A percentile compares a stretch with the other conserved stretches of the same genome.
These are phyloP conservation scores for Xestobium rufovillosum DNA, from an alignment of 2,888 invertebrate genomes.

Conservation along the genomic window DNA sequence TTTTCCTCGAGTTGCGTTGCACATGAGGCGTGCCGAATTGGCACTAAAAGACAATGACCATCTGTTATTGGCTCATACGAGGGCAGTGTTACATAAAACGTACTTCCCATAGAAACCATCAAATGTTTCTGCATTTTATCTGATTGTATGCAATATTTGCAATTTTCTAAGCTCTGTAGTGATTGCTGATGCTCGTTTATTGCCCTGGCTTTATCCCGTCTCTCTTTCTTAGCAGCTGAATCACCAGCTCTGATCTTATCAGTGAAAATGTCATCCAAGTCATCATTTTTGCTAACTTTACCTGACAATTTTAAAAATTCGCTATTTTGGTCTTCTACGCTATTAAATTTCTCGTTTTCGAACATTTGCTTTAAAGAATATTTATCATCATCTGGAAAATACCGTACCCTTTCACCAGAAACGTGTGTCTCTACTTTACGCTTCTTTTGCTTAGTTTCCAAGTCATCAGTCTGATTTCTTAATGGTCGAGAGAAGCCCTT, in stretches of 20 bases:
- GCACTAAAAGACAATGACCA: constrained; percentile 81
- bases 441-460: constrained; percentile 43
- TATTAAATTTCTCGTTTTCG: constrained; percentile 71
- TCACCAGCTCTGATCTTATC: constrained; percentile 65
- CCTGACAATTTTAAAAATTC: constrained; percentile 70
- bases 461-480: constrained; percentile 38
- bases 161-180: constrained; percentile 67
- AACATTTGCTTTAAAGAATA: constrained; percentile 81
- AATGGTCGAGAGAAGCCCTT: constrained; percentile 65
- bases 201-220: constrained; percentile 56
- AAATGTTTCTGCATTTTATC: constrained; percentile 74
- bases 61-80: constrained; percentile 69
- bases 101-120: constrained; percentile 71
- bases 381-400: constrained; percentile 86
- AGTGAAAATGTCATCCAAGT: constrained; percentile 79
- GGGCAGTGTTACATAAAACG: constrained; percentile 81
- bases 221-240: constrained; percentile 53
- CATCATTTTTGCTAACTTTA: constrained; percentile 59
- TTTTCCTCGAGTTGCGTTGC: constrained; percentile 88
- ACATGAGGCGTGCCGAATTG: constrained; percentile 72
- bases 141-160: constrained; percentile 77
- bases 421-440: constrained; percentile 64
- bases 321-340: constrained; percentile 71
- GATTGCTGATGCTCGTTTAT: constrained; percentile 66
- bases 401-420: constrained; percentile 66